Evolutionary conservation across 2,113 vertebrate species (phyloP).

Genomic region (Oreochromis tanganicae): DNA sequence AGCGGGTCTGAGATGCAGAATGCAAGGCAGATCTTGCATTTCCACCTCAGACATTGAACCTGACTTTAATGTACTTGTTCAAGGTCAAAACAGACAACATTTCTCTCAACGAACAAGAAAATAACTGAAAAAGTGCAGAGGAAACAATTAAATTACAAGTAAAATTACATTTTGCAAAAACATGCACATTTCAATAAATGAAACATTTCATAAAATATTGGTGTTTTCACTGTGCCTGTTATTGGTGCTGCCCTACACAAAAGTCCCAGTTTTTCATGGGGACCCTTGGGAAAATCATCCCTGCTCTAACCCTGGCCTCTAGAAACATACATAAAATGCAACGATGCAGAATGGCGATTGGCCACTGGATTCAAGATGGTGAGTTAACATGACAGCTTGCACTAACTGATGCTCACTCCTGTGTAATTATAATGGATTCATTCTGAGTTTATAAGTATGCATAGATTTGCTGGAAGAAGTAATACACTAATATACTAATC

Average conservation of each 20-base stretch:
- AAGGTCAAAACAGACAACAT: not conserved
- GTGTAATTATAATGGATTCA: not conserved
- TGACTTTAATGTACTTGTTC: not conserved
- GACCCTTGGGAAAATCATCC: not conserved
- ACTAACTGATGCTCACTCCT: not conserved
- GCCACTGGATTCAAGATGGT: not conserved
- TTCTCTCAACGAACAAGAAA: not conserved
- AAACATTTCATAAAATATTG: not conserved
- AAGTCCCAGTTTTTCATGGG: not conserved
- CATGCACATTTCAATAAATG: not conserved
- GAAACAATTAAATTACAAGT: not conserved
- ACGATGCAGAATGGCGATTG: not conserved
- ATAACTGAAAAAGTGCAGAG: not conserved
- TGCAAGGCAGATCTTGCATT: not conserved
- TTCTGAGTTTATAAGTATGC: not conserved
- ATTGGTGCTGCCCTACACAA: not conserved
- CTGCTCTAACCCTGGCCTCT: not conserved
- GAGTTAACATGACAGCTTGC: not conserved
- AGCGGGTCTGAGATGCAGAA: not conserved
- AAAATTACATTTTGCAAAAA: not conserved
- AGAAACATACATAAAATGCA: not conserved
- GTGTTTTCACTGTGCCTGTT: not conserved
- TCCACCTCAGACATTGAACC: not conserved
- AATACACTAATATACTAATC: not conserved
- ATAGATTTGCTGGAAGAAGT: not conserved